These are phyloP conservation scores for Lasioglossum figueresi DNA, from an alignment of 2,888 invertebrate species.

Conservation along the genomic window DNA sequence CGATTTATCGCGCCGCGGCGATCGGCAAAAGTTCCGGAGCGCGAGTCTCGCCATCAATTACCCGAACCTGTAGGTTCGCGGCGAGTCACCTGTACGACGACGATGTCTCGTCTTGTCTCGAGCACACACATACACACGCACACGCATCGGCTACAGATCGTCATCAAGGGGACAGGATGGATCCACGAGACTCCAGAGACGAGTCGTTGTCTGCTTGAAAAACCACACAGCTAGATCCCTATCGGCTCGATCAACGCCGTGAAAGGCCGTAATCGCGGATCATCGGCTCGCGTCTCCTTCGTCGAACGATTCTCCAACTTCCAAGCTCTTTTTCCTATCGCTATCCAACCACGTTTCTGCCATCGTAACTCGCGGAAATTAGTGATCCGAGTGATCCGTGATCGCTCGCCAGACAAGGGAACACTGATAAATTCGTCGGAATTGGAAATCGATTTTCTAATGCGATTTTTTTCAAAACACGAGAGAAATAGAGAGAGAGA, in stretches of 20 bases:
- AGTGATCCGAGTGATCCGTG: conserved; percentile 11
- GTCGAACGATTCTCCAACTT: neutral
- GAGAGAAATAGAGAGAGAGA: too few relatives aligned
- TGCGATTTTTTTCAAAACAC: too few relatives aligned
- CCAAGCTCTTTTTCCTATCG: conserved; percentile 25
- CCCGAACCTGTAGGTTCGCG: conserved; percentile 49
- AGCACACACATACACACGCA: neutral
- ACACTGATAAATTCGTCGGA: neutral
- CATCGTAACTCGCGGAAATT: conserved; percentile 21
- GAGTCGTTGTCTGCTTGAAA: conserved; percentile 34
- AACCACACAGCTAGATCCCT: conserved; percentile 50
- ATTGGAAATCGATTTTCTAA: neutral
- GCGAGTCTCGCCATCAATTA: conserved; percentile 63
- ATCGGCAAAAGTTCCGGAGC: conserved; percentile 51
- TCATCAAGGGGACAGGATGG: conserved; percentile 14
- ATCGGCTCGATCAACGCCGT: conserved; percentile 56
- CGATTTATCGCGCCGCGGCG: conserved; percentile 51
- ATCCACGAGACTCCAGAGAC: conserved; percentile 25
- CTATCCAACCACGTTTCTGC: neutral
- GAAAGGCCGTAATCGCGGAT: conserved; percentile 49
- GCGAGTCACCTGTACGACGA: conserved; percentile 20
- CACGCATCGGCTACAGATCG: neutral
- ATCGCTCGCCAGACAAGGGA: neutral
- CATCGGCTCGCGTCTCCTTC: conserved; percentile 40
- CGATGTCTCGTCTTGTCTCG: conserved; percentile 14